These are phyloP conservation scores for Mastigias papua DNA, from an alignment of 30 jellyfish, hydroid and myxozoan genomes.

Conservation along the genomic window DNA sequence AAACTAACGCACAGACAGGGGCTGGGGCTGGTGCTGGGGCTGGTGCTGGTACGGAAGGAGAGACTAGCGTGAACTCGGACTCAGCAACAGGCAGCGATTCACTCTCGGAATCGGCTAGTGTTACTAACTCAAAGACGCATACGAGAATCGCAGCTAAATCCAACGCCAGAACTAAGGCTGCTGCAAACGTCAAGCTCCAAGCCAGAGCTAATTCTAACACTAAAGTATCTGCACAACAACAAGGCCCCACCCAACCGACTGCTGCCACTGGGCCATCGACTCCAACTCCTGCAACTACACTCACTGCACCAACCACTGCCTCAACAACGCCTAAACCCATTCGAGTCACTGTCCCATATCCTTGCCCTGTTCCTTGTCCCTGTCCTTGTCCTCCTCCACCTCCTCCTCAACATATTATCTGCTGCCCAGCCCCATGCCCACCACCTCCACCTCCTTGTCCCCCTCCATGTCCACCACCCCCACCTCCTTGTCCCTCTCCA, in stretches of 20 bases:
- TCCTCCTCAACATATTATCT: constrained; percentile 55
- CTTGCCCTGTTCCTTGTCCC: constrained; percentile 87
- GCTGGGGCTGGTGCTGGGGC: constrained; percentile 72
- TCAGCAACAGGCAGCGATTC: constrained; percentile 89
- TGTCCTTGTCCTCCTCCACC: constrained; percentile 98
- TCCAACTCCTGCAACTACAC: constrained; percentile 56
- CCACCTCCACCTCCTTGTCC: constrained; percentile 85
- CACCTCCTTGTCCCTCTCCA: constrained; percentile 86
- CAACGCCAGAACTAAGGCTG: constrained; percentile 99
- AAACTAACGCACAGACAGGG: constrained; percentile 81
- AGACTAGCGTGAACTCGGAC: constrained; percentile 71
- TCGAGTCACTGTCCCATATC: constrained; percentile 48
- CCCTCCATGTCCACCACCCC: constrained; percentile 76
- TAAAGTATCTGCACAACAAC: constrained; percentile 84
- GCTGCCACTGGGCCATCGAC: constrained; percentile 62
- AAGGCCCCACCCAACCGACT: constrained; percentile 89
- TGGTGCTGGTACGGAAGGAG: constrained; percentile 62
- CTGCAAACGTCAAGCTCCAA: constrained; percentile 94
- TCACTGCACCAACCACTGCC: constrained; percentile 81
- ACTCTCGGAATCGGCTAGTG: constrained; percentile 93
- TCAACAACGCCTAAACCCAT: constrained; percentile 62
- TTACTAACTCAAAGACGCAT: constrained; percentile 85
- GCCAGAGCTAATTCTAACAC: constrained; percentile 96
- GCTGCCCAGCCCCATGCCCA: constrained; percentile 85
- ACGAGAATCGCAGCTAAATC: constrained; percentile 95